Conservation (phyloP, 2,888 invertebrate genomes). For the Tetranychus piercei region DNA sequence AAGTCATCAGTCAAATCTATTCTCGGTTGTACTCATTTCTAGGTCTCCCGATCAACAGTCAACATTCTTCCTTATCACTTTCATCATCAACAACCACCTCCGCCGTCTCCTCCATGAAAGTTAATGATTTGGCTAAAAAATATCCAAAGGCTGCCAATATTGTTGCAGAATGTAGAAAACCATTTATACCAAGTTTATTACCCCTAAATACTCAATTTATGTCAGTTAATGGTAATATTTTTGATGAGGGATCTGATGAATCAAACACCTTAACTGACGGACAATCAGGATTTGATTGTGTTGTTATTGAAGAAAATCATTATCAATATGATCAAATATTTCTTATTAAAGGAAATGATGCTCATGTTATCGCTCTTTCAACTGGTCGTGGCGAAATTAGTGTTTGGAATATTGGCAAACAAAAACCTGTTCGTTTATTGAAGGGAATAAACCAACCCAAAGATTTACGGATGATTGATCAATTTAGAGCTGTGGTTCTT, state of each 20-base stretch:
- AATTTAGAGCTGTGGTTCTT: constrained; percentile 50
- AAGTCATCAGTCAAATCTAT: constrained; percentile 54
- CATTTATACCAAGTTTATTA: constrained; percentile 43
- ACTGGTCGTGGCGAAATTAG: constrained; percentile 55
- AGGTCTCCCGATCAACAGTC: neutral
- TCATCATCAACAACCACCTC: neutral
- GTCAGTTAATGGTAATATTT: constrained; percentile 3
- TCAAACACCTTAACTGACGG: neutral
- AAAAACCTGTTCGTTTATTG: constrained; percentile 44
- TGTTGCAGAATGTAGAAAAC: constrained; percentile 21
- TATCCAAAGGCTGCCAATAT: constrained; percentile 20
- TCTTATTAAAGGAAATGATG: constrained; percentile 31
- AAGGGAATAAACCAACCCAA: constrained; percentile 54
- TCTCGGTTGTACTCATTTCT: constrained; percentile 29
- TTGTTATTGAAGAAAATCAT: neutral
- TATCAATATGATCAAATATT: constrained; percentile 15
- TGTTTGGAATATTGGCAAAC: constrained; percentile 57
- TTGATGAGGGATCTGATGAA: neutral
- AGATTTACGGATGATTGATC: constrained; percentile 54
- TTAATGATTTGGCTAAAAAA: neutral
- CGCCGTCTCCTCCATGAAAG: neutral
- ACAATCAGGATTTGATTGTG: neutral
- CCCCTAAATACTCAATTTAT: constrained; percentile 36
- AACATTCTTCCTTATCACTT: neutral
- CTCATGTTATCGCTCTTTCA: constrained; percentile 54